Conservation (phyloP, 2,113 vertebrate genomes). For the Hypocryptadius cinnamomeus region DNA sequence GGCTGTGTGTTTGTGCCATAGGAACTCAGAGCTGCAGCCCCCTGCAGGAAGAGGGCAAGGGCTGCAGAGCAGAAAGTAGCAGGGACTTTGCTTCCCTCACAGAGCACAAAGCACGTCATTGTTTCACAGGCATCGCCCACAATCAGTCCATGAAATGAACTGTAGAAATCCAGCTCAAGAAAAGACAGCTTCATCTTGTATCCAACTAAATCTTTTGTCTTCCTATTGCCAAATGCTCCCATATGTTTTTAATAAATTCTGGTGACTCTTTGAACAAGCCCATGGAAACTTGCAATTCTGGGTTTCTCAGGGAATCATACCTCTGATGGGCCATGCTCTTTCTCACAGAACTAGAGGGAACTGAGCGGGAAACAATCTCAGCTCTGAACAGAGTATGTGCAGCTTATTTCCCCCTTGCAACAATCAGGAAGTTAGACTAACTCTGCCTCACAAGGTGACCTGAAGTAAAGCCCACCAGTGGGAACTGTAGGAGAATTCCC, state of each 20-base stretch:
- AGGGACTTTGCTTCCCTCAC: background rate
- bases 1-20: background rate
- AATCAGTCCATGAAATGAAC: background rate
- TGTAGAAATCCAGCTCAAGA: background rate
- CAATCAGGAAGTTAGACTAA: background rate
- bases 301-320: background rate
- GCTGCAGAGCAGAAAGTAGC: fast-evolving
- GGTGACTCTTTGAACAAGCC: background rate
- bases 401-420: background rate
- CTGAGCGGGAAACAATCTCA: background rate
- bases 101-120: background rate
- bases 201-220: background rate
- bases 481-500: background rate
- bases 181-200: background rate
- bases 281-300: background rate
- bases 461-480: background rate
- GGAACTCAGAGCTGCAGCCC: background rate
- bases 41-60: background rate
- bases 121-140: background rate
- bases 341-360: background rate
- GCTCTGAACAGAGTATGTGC: background rate
- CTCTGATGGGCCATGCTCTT: background rate
- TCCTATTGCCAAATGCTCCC: background rate
- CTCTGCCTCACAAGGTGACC: background rate
- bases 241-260: background rate